Evolutionary conservation across 2,888 invertebrate genomes (phyloP).

Genomic region (Cordylochernes scorpioides): DNA sequence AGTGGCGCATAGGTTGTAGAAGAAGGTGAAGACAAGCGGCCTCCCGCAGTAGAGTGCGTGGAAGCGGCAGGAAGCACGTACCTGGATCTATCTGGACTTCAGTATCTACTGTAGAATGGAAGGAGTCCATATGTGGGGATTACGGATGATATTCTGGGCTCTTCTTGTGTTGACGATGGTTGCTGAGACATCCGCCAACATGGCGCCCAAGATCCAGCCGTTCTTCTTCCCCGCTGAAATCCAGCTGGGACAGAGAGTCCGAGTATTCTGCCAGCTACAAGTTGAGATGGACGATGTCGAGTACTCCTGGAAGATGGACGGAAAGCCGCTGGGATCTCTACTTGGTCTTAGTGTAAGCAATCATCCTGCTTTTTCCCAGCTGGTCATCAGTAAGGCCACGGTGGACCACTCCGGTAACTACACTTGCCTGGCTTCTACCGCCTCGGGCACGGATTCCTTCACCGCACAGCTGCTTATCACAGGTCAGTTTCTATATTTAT

Average conservation of each 20-base stretch:
- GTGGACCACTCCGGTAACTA: too few species aligned
- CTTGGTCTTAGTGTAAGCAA: slow-evolving; percentile 7
- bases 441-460: slow-evolving; percentile 9
- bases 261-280: slow-evolving; percentile 3
- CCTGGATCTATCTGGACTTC: too few species aligned
- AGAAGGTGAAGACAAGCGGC: too few species aligned
- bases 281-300: slow-evolving; percentile 5
- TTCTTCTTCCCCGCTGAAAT: slow-evolving; percentile 6
- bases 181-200: too few species aligned
- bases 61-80: too few species aligned
- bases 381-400: too few species aligned
- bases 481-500: slow-evolving; percentile 10
- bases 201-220: slow-evolving; percentile 5
- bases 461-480: slow-evolving; percentile 11
- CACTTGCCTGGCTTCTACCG: slow-evolving; percentile 13
- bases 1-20: too few species aligned
- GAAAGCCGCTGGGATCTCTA: slow-evolving; percentile 3
- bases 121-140: too few species aligned
- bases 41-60: too few species aligned
- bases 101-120: too few species aligned
- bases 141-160: too few species aligned
- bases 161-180: too few species aligned
- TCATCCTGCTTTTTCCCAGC: slow-evolving; percentile 9
- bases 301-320: slow-evolving; percentile 7
- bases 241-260: slow-evolving; percentile 7